Evolutionary conservation across 2,888 invertebrate species (phyloP).

Genomic region (Mythimna pallens): DNA sequence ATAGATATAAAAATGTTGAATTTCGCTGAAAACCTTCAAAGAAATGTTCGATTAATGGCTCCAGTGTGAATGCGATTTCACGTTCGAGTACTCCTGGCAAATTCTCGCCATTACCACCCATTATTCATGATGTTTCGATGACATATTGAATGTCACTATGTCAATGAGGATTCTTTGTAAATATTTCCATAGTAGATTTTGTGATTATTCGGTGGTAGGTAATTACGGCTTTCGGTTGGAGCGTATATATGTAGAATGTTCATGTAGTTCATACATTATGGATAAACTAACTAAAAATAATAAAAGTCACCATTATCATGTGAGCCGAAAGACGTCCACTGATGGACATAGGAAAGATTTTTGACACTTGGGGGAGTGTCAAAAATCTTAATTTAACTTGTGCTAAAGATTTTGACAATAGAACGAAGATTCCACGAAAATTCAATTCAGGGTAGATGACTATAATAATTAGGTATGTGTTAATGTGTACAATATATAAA

Average conservation of each 20-base stretch:
- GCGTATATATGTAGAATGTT: background rate
- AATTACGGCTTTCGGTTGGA: background rate
- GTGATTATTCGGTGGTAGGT: constrained; percentile 20
- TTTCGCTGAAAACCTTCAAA: constrained; percentile 35
- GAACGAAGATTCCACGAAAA: background rate
- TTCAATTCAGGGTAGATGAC: too few relatives aligned
- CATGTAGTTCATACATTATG: too few relatives aligned
- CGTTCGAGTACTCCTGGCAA: constrained; percentile 58
- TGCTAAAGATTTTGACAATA: background rate
- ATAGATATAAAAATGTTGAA: constrained; percentile 41
- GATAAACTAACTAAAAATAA: too few relatives aligned
- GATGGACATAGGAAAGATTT: too few relatives aligned
- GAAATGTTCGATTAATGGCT: constrained; percentile 61
- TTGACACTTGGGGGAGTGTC: too few relatives aligned
- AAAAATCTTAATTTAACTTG: too few relatives aligned
- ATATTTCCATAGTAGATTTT: constrained; percentile 63
- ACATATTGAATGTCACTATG: constrained; percentile 81
- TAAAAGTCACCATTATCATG: too few relatives aligned
- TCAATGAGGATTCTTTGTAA: constrained; percentile 74
- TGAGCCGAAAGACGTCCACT: too few relatives aligned
- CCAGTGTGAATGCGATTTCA: constrained; percentile 68
- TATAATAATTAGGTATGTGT: background rate
- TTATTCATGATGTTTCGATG: constrained; percentile 80
- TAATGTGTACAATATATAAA: background rate
- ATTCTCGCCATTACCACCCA: constrained; percentile 72